phyloP scores from a whole-genome alignment of 2,888 invertebrate species.

The Drosophila ustulata region DNA sequence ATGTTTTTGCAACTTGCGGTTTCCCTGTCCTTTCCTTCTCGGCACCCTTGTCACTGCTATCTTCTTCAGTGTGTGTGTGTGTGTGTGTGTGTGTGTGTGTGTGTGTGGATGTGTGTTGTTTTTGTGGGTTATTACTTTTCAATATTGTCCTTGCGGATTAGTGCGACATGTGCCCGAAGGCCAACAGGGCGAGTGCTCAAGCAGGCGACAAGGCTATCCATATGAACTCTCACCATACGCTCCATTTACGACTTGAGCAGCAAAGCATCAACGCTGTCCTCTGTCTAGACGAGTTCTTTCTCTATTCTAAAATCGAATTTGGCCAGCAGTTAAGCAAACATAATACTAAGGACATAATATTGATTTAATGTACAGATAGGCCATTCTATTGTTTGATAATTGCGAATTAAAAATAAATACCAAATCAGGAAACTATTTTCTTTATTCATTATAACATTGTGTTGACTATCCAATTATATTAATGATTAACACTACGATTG shows the following conservation, averaged over 20 bases:
- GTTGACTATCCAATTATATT: too few species aligned
- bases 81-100: conserved; percentile 56
- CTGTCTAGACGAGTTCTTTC: conserved; percentile 2
- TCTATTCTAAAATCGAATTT: not conserved
- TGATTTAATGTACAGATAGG: not conserved
- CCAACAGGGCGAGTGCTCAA: conserved; percentile 36
- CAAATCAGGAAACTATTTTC: too few species aligned
- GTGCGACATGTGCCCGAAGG: conserved; percentile 73
- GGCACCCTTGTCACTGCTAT: conserved; percentile 67
- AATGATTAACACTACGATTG: too few species aligned
- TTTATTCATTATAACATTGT: too few species aligned
- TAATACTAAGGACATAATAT: not conserved
- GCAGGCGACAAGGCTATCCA: conserved; percentile 34
- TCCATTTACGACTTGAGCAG: conserved; percentile 25
- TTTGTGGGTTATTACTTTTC: conserved; percentile 84
- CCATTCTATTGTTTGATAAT: not conserved
- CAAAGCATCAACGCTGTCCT: not conserved
- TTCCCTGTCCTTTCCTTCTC: conserved; percentile 24
- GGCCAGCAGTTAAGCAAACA: not conserved
- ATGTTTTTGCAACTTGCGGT: conserved; percentile 78
- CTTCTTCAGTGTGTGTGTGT: conserved; percentile 20
- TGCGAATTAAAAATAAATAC: too few species aligned
- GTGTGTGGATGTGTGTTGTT: conserved; percentile 67
- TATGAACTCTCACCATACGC: conserved; percentile 27
- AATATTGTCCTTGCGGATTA: conserved; percentile 85